Evolutionary conservation across 2,113 vertebrate genomes (phyloP), one percentile per base, ranked within the genome.

Genomic region (Cyprinodon variegatus): DNA sequence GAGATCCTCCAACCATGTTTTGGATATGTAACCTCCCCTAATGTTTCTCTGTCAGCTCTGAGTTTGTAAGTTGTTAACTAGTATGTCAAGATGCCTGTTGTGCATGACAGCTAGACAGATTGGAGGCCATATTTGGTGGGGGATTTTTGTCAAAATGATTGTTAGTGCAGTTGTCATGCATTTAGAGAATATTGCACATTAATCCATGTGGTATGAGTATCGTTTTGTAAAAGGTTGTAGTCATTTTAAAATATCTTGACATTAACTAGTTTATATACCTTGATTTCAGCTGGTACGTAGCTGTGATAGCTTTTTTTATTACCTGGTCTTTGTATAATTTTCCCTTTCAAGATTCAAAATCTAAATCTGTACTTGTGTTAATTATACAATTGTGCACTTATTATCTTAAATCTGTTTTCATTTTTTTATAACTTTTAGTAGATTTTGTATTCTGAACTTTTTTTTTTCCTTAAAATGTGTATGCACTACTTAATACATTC

Each of bases 121-220:
- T 92, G 90, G 76, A 88, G 82, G 85, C 74, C 84, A 86, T 87
- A 82, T 90, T 92, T 92, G 78, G 84, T 70, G 79, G 76, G 74
- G 83, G 77, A 82, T 70, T 78, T 82, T 91, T 88, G 85, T 87
- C 83, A 89, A 76, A 83, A 77, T 74, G 84, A 88, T 86, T 84
- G 83, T 83, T 84, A 83, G 87, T 76, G 45, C 76, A 83, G 89
- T 89, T 84, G 74, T 77, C 81, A 79, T 65, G 78, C 72, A 41
- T 77, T 67, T 86, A 68, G 68, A 77, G 79, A 72, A 82, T 81
- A 78, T 90, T 66, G 81, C 68, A 64, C 61, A 79, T 90, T 79
- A 61, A 65, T 66, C 50, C 50, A 48, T 73, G 45, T 77, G 76
- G 76, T 83, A 77, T 82, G 48, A 10, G 41, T 87, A 79, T 89